Evolutionary conservation across 2,888 invertebrate genomes (phyloP).

Genomic region (Agonum fuliginosum): DNA sequence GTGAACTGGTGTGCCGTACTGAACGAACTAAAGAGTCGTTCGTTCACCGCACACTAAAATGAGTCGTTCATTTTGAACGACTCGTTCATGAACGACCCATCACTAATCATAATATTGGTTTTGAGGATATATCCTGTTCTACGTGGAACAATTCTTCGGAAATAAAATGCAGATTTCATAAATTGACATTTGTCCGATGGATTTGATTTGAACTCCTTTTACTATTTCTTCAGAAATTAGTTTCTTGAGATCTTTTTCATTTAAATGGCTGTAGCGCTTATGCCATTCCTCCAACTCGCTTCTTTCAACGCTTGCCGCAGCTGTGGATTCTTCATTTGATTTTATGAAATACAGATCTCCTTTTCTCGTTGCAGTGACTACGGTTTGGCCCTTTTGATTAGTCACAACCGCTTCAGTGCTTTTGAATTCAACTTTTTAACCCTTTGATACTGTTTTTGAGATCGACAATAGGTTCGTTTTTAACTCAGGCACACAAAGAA

Average conservation of each 20-base stretch:
- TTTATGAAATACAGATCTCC: slow-evolving; percentile 58
- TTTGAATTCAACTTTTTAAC: slow-evolving; percentile 35
- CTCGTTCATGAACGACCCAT: too few species aligned
- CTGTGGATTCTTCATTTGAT: slow-evolving; percentile 4
- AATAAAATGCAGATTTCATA: slow-evolving; percentile 52
- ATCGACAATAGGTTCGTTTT: slow-evolving; percentile 60
- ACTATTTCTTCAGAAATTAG: slow-evolving; percentile 52
- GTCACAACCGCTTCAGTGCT: not conserved
- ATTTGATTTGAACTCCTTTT: slow-evolving; percentile 41
- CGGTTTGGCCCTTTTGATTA: not conserved
- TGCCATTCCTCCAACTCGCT: slow-evolving; percentile 59
- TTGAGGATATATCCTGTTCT: slow-evolving; percentile 18
- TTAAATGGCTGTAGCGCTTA: slow-evolving; percentile 62
- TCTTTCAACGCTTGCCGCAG: slow-evolving; percentile 15
- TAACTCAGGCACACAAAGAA: slow-evolving; percentile 60
- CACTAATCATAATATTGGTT: too few species aligned
- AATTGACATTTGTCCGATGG: slow-evolving; percentile 6
- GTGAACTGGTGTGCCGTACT: too few species aligned
- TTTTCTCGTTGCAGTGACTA: slow-evolving; percentile 50
- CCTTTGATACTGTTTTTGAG: slow-evolving; percentile 54
- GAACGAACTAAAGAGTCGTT: too few species aligned
- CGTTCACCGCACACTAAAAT: too few species aligned
- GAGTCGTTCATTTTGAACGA: too few species aligned
- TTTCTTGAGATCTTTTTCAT: slow-evolving; percentile 55
- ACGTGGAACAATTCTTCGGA: not conserved